These are phyloP conservation scores for Drosophila orosa DNA, from an alignment of 1,140 invertebrate genomes.

Conservation along the genomic window DNA sequence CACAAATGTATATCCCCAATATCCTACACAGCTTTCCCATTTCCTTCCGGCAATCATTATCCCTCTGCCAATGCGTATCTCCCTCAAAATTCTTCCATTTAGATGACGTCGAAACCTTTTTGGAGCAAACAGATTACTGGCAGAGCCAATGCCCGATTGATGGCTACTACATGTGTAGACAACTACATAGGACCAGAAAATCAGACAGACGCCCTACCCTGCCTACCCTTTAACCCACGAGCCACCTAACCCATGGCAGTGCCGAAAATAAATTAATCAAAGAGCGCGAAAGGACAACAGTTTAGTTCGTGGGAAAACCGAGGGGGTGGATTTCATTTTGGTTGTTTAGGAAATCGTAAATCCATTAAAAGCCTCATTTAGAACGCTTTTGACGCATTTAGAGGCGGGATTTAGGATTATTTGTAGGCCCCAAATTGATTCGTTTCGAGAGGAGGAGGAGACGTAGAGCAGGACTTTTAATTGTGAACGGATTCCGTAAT, in stretches of 20 bases:
- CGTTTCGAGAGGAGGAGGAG: not conserved
- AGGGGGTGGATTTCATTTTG: constrained; percentile 7
- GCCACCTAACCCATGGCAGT: constrained; percentile 1
- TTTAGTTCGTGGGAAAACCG: constrained; percentile 1
- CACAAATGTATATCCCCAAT: not conserved
- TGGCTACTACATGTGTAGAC: constrained; percentile 59
- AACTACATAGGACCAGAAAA: too few relatives aligned
- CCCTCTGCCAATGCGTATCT: constrained; percentile 1
- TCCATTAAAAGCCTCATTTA: constrained; percentile 80
- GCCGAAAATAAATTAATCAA: constrained; percentile 76
- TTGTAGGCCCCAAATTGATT: constrained; percentile 56
- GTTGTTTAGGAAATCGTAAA: constrained; percentile 67
- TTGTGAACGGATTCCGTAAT: constrained; percentile 51
- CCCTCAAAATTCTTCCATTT: constrained; percentile 6
- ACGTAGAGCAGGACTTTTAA: constrained; percentile 36
- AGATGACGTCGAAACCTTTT: constrained; percentile 25
- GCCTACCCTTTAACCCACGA: not conserved
- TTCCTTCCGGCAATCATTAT: constrained; percentile 31
- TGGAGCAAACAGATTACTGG: constrained; percentile 31
- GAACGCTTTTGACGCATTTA: constrained; percentile 74
- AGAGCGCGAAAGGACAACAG: constrained; percentile 69
- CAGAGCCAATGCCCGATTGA: constrained; percentile 60
- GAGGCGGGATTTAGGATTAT: constrained; percentile 40
- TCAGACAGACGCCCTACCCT: not conserved
- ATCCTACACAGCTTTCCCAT: not conserved